Conservation (phyloP, 2,113 vertebrate species). For the Macrotus californicus region DNA sequence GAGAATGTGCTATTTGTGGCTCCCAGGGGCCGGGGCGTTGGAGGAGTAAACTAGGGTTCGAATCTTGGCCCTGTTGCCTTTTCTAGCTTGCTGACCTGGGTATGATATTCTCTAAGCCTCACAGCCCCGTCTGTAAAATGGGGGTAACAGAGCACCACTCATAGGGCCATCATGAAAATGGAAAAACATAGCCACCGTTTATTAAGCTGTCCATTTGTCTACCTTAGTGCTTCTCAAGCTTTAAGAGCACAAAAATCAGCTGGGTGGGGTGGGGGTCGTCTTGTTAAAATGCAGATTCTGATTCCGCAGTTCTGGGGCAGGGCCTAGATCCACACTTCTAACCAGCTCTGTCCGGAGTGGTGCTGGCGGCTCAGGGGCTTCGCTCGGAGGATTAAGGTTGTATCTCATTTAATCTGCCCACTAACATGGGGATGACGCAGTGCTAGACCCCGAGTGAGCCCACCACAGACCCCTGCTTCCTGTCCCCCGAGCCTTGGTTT, state of each 20-base stretch:
- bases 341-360: neutral
- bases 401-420: neutral
- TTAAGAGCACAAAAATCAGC: fast-evolving
- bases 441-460: fast-evolving
- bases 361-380: neutral
- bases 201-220: neutral
- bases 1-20: neutral
- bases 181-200: neutral
- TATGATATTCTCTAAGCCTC: neutral
- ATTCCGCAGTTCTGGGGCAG: neutral
- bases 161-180: fast-evolving
- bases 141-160: neutral
- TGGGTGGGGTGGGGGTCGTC: neutral
- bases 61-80: neutral
- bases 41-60: neutral
- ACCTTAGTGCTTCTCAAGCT: neutral
- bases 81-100: neutral
- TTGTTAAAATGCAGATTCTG: neutral
- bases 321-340: neutral
- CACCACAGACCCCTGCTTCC: no score
- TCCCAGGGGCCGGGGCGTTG: neutral
- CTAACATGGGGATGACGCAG: fast-evolving
- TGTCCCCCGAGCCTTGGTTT: neutral
- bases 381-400: fast-evolving
- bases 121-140: neutral